phyloP scores from a whole-genome alignment of 2,113 vertebrate species.

The Osmerus eperlanus region DNA sequence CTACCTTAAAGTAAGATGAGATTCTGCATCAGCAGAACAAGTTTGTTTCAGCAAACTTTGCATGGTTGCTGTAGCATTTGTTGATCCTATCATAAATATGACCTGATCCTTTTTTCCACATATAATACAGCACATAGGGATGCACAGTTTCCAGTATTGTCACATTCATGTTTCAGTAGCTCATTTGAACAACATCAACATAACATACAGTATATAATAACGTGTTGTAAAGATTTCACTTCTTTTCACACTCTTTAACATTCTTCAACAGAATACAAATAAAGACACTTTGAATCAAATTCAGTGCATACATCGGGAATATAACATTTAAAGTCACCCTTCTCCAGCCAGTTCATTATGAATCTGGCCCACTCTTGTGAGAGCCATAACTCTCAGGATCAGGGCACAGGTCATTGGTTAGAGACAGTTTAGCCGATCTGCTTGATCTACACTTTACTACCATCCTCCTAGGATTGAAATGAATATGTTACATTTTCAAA shows the following conservation, averaged over 20 bases:
- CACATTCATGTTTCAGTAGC: too few species aligned
- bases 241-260: constrained; percentile 6
- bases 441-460: constrained; percentile 49
- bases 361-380: constrained; percentile 53
- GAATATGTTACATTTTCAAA: constrained; percentile 38
- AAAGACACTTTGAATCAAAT: constrained; percentile 51
- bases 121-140: too few species aligned
- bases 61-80: too few species aligned
- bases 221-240: too few species aligned
- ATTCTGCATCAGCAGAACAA: not conserved
- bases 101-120: too few species aligned
- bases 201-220: too few species aligned
- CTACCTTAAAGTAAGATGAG: too few species aligned
- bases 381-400: constrained; percentile 60
- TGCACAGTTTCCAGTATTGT: too few species aligned
- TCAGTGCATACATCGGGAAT: constrained; percentile 41
- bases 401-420: constrained; percentile 59
- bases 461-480: constrained; percentile 28
- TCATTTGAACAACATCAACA: too few species aligned
- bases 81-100: too few species aligned
- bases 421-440: constrained; percentile 38
- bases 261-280: constrained; percentile 24
- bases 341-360: constrained; percentile 66
- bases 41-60: too few species aligned
- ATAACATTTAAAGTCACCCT: constrained; percentile 63